Base-by-base conservation (phyloP, 1,140 invertebrate genomes). In the Bombus haemorrhoidalis region DNA sequence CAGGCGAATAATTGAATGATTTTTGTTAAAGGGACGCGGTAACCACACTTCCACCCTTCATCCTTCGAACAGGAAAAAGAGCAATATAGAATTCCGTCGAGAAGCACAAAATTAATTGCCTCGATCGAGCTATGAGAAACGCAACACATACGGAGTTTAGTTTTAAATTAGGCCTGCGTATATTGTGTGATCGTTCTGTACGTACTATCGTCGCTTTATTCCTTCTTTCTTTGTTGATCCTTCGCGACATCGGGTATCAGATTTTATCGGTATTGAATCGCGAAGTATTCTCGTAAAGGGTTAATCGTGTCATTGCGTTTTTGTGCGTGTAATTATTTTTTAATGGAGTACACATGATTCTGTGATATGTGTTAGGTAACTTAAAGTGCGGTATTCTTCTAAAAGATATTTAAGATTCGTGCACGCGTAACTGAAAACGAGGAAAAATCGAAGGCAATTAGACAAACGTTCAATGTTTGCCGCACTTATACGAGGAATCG, bases 301-400 rank as follows among this genome's bases (percentile, higher is more conserved):
- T 66, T 83, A 53, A 83, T 66, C 34, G 73, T 81, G 32, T 78
- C 74, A 75, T 74, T 85, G 37, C 34, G 71, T 86, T 34, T 66
- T 74, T 37, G 68, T 47, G 71, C 28, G 72, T 74, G 62, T 83
- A 83, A 76, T 77, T 25, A 57, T 72, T 43, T 80, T 85, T 73
- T 86, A 83, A 88, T 64, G 90, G 91, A 81, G 85, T 88, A 83
- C 87, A 94, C 93, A 93, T 92, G 92, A 94, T 94, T 94, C 93
- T 94, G 94, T 94, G 94, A 95, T 95, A 94, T 94, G 93, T 94
- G 93, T 94, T 94, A 93, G 90, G 83, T 94, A 93, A 94, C 90
- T 90, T 91, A 90, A 91, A 47, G 64, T 37, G 78, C 64, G 78
- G 78, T 62, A 25, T 41, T 78, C 39, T 78, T 62, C 57, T 37